Evolutionary conservation across 2,888 invertebrate genomes (phyloP).

Genomic region (Cylloceria caligata): DNA sequence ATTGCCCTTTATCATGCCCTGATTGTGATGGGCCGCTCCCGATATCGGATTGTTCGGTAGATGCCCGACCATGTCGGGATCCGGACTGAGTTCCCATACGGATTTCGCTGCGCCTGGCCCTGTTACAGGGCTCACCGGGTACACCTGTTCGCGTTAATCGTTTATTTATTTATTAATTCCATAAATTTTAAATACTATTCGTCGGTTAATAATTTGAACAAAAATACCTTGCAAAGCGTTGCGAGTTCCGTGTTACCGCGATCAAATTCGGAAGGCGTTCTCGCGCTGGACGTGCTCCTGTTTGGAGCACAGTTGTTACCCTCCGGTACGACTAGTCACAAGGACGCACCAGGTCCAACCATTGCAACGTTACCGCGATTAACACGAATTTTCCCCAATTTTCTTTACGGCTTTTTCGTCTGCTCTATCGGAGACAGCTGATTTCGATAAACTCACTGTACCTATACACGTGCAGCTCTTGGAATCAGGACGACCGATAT

Average conservation of each 20-base stretch:
- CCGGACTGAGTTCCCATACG: slow-evolving; percentile 91
- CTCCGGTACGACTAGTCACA: slow-evolving; percentile 80
- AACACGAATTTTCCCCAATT: slow-evolving; percentile 2
- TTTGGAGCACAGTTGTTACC: slow-evolving; percentile 70
- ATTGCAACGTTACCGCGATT: slow-evolving; percentile 60
- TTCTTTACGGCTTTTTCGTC: not conserved
- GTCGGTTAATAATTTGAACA: not conserved
- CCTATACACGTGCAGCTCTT: slow-evolving; percentile 28
- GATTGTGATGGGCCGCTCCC: slow-evolving; percentile 76
- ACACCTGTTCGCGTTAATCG: slow-evolving; percentile 75
- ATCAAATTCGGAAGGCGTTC: slow-evolving; percentile 78
- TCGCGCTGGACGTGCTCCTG: slow-evolving; percentile 71
- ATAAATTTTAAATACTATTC: not conserved
- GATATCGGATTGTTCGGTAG: slow-evolving; percentile 82
- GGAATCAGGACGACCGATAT: slow-evolving; percentile 54
- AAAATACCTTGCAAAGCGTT: slow-evolving; percentile 82
- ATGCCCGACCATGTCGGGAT: slow-evolving; percentile 84
- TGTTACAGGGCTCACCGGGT: slow-evolving; percentile 85
- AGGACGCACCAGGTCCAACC: slow-evolving; percentile 75
- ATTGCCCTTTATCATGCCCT: slow-evolving; percentile 71
- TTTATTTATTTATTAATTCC: slow-evolving; percentile 4
- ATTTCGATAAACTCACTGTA: not conserved
- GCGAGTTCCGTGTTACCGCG: slow-evolving; percentile 83
- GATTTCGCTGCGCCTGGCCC: slow-evolving; percentile 96
- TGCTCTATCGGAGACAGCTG: slow-evolving; percentile 12